Base-by-base conservation (phyloP, 1,140 invertebrate species). In the Cherax quadricarinatus region DNA sequence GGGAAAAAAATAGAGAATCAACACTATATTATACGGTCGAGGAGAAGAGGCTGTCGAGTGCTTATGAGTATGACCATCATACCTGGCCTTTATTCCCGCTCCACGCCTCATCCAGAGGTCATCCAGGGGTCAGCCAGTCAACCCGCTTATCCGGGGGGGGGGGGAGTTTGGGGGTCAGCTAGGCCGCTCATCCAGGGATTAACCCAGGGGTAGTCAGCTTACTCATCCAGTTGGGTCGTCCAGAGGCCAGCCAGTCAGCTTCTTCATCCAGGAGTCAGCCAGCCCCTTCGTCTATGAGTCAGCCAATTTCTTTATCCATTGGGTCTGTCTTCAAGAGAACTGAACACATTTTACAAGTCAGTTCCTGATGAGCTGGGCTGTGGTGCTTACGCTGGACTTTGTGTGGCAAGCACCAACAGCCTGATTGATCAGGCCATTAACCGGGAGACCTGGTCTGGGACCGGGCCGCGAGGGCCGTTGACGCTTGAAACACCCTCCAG, bases 21-120 rank as follows among this genome's bases (percentile, higher is more conserved):
- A 83, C 88, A 90, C 88, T 90, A 84, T 75, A 90, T 90, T 90
- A 90, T 90, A 84, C 88, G 88, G 82, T 21, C 66, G 81, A 41
- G 81, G 21, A 53, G 82, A 57, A 30, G 48, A 66, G 66, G 9
- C 49, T 48, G 51, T 24, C 24, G 60, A 90, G 82, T 80, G 86
- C n/a, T 88, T 88, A 88, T 88, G 86, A 88, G 78, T 80, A 79
- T 41, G 48, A n/a, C 53, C 75, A 88, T 88, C 86, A 88, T 88
- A 88, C 66, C 78, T 12, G 12, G 4, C 14, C 57, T 62, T 88
- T 88, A 78, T 88, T 88, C 86, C 85, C 73, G 24, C n/a, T 21
- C 24, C 70, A 30, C 70, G n/a, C 24, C 30, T 75, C 70, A 75
- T 75, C 24, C 70, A 9, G 24, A n/a, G 24, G 24, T 75, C 70